These are phyloP conservation scores for Corapipo altera DNA, from an alignment of 2,113 vertebrate species.

Conservation along the genomic window DNA sequence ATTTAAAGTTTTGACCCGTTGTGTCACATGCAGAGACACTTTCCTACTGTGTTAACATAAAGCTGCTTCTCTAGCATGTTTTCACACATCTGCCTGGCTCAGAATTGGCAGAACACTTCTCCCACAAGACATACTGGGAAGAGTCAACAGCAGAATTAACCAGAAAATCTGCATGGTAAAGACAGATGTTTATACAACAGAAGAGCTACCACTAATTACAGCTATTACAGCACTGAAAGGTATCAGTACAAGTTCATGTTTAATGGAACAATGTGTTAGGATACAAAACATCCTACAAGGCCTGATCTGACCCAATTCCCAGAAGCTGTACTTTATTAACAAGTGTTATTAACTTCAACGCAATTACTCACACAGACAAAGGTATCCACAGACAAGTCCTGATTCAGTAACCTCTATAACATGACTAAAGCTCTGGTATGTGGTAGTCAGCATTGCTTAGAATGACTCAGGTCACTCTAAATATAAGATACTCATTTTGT, in stretches of 20 bases:
- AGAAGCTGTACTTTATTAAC: background rate
- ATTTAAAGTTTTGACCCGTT: background rate
- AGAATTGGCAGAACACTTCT: background rate
- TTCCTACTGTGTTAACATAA: background rate
- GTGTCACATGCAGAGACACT: background rate
- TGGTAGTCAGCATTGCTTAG: background rate
- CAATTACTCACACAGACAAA: background rate
- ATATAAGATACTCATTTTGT: background rate
- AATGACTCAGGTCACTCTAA: background rate
- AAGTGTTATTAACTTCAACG: background rate
- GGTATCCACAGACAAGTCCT: background rate
- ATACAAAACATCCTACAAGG: background rate
- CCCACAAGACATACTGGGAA: background rate
- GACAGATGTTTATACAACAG: background rate
- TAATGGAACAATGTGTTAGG: background rate
- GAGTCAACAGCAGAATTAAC: background rate
- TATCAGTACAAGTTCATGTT: background rate
- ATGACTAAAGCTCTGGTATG: background rate
- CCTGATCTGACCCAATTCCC: constrained; percentile 37
- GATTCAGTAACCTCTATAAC: background rate
- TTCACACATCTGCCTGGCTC: background rate
- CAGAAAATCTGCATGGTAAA: background rate
- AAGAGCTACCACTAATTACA: background rate
- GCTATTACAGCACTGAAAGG: background rate
- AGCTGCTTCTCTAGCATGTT: background rate